Conservation (phyloP, 2,797 vertebrate genomes). For the Onychomys torridus region DNA sequence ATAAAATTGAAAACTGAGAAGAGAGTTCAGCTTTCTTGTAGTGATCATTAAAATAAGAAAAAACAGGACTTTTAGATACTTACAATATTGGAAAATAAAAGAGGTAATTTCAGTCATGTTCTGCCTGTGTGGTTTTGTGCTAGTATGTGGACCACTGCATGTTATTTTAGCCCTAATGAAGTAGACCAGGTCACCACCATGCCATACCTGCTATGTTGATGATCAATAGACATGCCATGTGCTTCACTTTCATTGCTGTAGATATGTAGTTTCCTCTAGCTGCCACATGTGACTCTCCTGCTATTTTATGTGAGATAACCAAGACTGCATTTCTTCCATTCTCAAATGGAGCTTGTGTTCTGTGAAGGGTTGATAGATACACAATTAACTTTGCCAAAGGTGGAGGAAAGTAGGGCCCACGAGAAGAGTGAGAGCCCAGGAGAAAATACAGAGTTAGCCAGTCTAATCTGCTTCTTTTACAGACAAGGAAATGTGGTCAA, state of each 20-base stretch:
- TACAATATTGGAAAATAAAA: neutral
- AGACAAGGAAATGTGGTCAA: constrained; percentile 22
- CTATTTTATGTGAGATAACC: neutral
- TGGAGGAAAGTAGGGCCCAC: neutral
- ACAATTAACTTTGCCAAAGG: neutral
- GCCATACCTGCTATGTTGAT: neutral
- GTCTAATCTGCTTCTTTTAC: neutral
- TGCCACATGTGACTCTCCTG: neutral
- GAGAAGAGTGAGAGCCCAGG: neutral
- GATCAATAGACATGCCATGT: neutral
- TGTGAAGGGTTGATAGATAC: neutral
- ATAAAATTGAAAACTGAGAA: neutral
- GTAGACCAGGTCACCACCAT: neutral
- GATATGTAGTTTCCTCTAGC: neutral
- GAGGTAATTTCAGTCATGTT: neutral
- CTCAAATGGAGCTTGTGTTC: neutral
- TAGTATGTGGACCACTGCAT: neutral
- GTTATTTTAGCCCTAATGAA: neutral
- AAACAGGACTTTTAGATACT: neutral
- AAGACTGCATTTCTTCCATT: neutral
- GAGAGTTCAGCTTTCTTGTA: neutral
- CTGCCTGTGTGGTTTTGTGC: neutral
- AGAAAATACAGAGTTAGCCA: neutral
- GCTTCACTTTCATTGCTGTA: neutral
- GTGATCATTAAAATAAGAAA: neutral